Conservation (phyloP, 1,140 invertebrate species). For the Temnothorax curvispinosus region DNA sequence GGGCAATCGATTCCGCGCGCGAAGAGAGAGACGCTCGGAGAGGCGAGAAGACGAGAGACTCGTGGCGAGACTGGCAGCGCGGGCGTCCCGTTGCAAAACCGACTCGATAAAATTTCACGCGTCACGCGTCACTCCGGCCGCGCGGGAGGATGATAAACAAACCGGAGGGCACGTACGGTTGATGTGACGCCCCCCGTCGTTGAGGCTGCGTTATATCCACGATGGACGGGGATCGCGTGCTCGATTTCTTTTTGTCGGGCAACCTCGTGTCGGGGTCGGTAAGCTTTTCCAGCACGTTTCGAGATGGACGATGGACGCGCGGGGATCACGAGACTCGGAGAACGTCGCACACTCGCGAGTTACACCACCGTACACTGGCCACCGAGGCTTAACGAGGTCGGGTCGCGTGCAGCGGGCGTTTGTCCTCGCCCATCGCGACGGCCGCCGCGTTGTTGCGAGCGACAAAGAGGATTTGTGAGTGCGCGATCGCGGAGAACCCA, state of each 20-base stretch:
- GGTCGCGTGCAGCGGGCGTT: constrained; percentile 24
- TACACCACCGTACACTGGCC: neutral
- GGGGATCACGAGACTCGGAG: neutral
- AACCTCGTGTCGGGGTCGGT: neutral
- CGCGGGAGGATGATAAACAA: neutral
- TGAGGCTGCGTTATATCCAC: neutral
- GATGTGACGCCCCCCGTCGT: neutral
- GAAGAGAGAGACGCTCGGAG: neutral
- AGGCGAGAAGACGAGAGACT: neutral
- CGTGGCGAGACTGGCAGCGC: no score
- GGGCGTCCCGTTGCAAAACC: no score
- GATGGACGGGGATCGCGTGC: no score
- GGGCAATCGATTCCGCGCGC: constrained; percentile 12
- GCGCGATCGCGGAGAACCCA: constrained; percentile 43
- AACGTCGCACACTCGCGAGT: neutral
- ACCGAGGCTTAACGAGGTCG: neutral
- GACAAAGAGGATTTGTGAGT: constrained; percentile 31
- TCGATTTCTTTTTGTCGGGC: no score
- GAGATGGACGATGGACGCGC: no score
- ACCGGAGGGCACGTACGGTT: no score
- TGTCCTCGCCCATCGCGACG: constrained; percentile 55
- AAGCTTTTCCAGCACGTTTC: neutral
- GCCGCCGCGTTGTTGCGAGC: constrained; percentile 7
- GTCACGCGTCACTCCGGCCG: neutral
- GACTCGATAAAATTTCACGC: neutral